Evolutionary conservation across 2,113 vertebrate genomes (phyloP), one percentile per base, ranked within the genome.

Genomic region (Odontesthes bonariensis): DNA sequence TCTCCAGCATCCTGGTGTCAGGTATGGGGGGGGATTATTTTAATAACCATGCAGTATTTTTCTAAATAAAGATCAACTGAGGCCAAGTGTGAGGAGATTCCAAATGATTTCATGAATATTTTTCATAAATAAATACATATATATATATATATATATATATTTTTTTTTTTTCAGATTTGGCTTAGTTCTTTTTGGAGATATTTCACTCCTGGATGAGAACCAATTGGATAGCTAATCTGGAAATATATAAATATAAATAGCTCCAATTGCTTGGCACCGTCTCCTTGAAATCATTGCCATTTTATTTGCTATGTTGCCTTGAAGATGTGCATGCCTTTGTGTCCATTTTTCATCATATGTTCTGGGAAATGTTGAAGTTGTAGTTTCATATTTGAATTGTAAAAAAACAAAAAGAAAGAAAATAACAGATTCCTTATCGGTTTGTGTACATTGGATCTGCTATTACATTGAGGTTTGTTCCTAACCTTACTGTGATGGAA

Each of bases 301-400:
- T 84, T 82, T 27, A 33, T 72, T 63, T 53, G 56, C 69, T 56
- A 42, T 61, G 81, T 74, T 86, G 84, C 86, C 71, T 86, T 54
- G 71, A 86, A 87, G 77, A 81, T 56, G 61, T 42, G 62, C 49
- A 20, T 51, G 54, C 78, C 85, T 90, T 86, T 89, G 84, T 85
- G 79, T 77, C 70, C 38, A 16, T 81, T 83, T 81, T 77, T 58
- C 23, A 77, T 86, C 89, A 92, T 91, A 86, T 91, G 90, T 71
- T 89, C 72, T 56, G 65, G 59, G 47, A 85, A 78, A 84, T 73
- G 62, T 70, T 66, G 65, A 67, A 53, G 72, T 23, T 66, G n/a
- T 23, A 51, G 33, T 55, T 27, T n/a, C 16, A 67, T 53, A 54
- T 79, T 83, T 87, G 86, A 54, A 76, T 80, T 69, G 44, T 27